Evolutionary conservation across 1,140 invertebrate species (phyloP), one percentile per base, ranked within the genome.

Genomic region (Platyscapa corneri): DNA sequence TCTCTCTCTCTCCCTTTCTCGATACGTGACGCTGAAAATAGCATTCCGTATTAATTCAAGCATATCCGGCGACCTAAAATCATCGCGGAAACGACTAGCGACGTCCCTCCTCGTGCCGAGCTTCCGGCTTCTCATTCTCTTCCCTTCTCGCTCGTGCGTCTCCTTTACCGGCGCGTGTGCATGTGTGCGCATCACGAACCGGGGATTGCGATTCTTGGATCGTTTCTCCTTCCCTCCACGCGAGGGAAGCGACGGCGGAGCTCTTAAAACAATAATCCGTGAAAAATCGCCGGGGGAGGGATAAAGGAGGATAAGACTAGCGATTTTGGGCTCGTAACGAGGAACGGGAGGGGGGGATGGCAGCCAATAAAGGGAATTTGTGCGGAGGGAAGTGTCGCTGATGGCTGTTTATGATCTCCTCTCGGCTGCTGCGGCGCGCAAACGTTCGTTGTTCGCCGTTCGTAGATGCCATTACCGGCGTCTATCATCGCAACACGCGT

Each of bases 191-290:
- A 60, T 78, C 88, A 88, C 88, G 88, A 89, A 89, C 84, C 85
- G 65, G 37, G 86, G 82, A 87, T 83, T 79, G 72, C 30, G 82
- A 88, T 88, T 82, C 27, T 75, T 39, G 86, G 88, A 89, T 89
- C 83, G 88, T 86, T 78, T 74, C 75, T 77, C 82, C 53, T 39
- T 49, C 64, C 77, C 27, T 75, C 42, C 42, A 60, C 16, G 27
- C 23, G 34, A 2, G 74, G 20, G 75, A 34, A 39, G n/a, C 46
- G 75, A 65, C 53, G 23, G 30, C 56, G 60, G 30, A 87, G 84
- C 84, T 85, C 88, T 90, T 89, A 86, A 90, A 90, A 90, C 89
- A 91, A 91, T 91, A 91, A 91, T 90, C 90, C 90, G 82, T 88
- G 89, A 90, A 90, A 90, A 90, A 91, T 90, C 87, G 85, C 85